Percentiles rank a stretch among this genome's conserved stretches.
These are phyloP conservation scores for Kryphioiulus occultus DNA, from an alignment of 2,888 invertebrate genomes.

Conservation along the genomic window DNA sequence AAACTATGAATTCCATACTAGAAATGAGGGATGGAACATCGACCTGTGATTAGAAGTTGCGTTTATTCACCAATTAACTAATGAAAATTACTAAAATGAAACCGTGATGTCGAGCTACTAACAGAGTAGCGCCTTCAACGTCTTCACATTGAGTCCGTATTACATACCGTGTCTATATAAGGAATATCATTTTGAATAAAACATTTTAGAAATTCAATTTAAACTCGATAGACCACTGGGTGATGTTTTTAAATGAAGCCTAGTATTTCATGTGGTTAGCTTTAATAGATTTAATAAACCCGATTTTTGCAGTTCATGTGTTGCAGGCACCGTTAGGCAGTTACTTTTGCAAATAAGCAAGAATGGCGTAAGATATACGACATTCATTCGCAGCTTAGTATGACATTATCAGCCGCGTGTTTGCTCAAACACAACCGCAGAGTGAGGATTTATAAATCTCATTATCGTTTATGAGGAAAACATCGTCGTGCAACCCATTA, in stretches of 20 bases:
- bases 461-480: constrained; percentile 44
- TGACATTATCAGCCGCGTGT: constrained; percentile 41
- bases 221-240: not conserved
- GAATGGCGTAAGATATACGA: constrained; percentile 34
- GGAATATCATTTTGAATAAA: not conserved
- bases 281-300: not conserved
- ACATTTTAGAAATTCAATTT: not conserved
- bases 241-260: not conserved
- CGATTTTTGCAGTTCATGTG: not conserved
- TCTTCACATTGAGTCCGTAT: too few relatives aligned
- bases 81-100: too few relatives aligned
- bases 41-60: too few relatives aligned
- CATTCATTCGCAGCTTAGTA: constrained; percentile 37
- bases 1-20: too few relatives aligned
- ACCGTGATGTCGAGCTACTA: too few relatives aligned
- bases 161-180: too few relatives aligned
- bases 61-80: too few relatives aligned
- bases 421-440: constrained; percentile 25
- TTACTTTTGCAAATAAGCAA: constrained; percentile 33
- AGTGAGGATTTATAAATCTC: constrained; percentile 45
- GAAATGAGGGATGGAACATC: too few relatives aligned
- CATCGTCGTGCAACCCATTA: constrained; percentile 32
- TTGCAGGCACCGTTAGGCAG: not conserved
- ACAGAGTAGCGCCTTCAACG: too few relatives aligned
- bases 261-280: not conserved